Percentiles rank a stretch among this genome's conserved stretches.
These are phyloP conservation scores for Drosophila sp. DNA, from an alignment of 1,140 invertebrate genomes.

Conservation along the genomic window DNA sequence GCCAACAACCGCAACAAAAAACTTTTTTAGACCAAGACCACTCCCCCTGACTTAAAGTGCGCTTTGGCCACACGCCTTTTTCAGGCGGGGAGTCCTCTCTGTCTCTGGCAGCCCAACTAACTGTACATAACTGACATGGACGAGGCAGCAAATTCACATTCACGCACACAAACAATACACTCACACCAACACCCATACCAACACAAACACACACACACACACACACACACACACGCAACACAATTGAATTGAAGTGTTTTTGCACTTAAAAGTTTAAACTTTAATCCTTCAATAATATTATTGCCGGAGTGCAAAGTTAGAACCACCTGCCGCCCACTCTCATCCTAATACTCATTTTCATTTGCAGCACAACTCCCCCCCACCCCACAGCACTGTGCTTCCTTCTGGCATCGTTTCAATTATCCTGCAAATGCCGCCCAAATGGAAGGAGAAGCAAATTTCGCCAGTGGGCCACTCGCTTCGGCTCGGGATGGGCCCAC, in stretches of 20 bases:
- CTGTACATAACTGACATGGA: slow-evolving; percentile 28
- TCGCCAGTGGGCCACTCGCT: background rate
- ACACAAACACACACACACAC: slow-evolving; percentile 23
- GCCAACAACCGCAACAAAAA: slow-evolving; percentile 53
- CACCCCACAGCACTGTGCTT: background rate
- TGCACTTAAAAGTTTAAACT: slow-evolving; percentile 80
- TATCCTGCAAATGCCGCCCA: slow-evolving; percentile 41
- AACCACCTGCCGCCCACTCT: slow-evolving; percentile 31
- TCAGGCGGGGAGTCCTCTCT: slow-evolving; percentile 7
- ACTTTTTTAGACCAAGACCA: slow-evolving; percentile 44
- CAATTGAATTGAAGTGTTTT: slow-evolving; percentile 76
- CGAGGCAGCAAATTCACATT: slow-evolving; percentile 6
- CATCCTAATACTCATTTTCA: background rate
- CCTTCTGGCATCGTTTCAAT: slow-evolving; percentile 50
- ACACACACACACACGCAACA: slow-evolving; percentile 50
- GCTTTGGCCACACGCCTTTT: slow-evolving; percentile 51
- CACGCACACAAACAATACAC: slow-evolving; percentile 23
- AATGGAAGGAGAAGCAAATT: slow-evolving; percentile 5
- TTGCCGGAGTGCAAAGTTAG: slow-evolving; percentile 71
- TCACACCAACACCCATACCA: slow-evolving; percentile 28
- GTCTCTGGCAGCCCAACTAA: slow-evolving; percentile 7
- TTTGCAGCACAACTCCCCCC: background rate
- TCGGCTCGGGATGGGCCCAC: slow-evolving; percentile 13
- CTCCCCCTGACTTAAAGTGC: slow-evolving; percentile 60
- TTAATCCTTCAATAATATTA: slow-evolving; percentile 80